These are phyloP conservation scores for Smutsia gigantea DNA, from an alignment of 2,797 vertebrate genomes.

Conservation along the genomic window DNA sequence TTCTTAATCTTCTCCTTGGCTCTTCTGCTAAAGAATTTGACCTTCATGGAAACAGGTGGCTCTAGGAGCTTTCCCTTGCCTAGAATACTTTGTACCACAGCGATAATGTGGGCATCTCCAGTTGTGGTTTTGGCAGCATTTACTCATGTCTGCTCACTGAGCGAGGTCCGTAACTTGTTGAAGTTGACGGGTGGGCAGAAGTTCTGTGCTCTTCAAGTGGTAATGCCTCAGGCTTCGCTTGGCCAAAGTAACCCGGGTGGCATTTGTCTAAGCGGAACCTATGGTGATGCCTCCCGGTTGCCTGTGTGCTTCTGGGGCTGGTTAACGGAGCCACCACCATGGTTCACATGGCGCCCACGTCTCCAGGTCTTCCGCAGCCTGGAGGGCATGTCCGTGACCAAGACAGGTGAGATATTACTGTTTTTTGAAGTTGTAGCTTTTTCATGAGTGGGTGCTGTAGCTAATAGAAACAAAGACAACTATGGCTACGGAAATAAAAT, in stretches of 20 bases:
- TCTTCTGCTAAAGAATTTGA: background rate
- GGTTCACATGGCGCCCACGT: background rate
- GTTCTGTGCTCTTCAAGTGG: constrained; percentile 91
- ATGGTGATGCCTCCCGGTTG: constrained; percentile 92
- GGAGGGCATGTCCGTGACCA: background rate
- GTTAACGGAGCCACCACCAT: constrained; percentile 61
- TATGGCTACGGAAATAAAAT: background rate
- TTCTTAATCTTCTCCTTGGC: background rate
- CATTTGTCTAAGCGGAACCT: constrained; percentile 92
- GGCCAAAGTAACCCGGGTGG: constrained; percentile 91
- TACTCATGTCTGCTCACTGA: background rate
- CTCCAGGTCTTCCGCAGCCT: background rate
- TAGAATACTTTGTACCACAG: background rate
- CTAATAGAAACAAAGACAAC: background rate
- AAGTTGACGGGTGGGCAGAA: constrained; percentile 92
- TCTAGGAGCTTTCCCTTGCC: background rate
- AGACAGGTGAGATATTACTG: background rate
- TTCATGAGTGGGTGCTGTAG: background rate
- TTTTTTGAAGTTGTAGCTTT: background rate
- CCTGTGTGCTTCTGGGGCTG: constrained; percentile 91
- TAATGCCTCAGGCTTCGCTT: constrained; percentile 93
- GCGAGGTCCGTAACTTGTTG: constrained; percentile 89
- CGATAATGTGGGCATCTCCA: background rate
- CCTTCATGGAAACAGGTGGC: background rate
- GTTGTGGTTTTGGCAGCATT: background rate